phyloP scores from a whole-genome alignment of 2,113 vertebrate genomes.

The Rynchops niger region DNA sequence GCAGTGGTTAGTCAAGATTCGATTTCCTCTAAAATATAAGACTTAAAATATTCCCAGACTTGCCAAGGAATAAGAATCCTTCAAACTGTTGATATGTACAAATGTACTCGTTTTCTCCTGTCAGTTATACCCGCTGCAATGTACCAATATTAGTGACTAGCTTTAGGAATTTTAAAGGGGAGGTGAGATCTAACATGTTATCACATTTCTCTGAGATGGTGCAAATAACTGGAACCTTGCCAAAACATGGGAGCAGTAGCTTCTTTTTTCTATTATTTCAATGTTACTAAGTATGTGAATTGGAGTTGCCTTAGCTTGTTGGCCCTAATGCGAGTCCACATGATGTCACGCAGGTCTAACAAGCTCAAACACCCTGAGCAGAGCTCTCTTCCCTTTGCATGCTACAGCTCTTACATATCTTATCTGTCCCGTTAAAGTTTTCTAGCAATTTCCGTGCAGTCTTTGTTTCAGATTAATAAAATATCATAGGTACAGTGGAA shows the following conservation, averaged over 20 bases:
- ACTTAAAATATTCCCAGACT: constrained; percentile 81
- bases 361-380: constrained; percentile 29
- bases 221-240: constrained; percentile 33
- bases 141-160: constrained; percentile 69
- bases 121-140: constrained; percentile 67
- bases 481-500: constrained; percentile 42
- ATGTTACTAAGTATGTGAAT: background rate
- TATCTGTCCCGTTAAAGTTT: constrained; percentile 44
- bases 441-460: constrained; percentile 50
- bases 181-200: constrained; percentile 35
- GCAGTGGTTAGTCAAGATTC: constrained; percentile 84
- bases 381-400: constrained; percentile 12
- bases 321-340: background rate
- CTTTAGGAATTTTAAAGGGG: constrained; percentile 68
- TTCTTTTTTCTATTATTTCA: background rate
- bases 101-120: constrained; percentile 75
- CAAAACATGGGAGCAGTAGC: background rate
- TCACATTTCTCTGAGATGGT: constrained; percentile 9
- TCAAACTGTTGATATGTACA: constrained; percentile 82
- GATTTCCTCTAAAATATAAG: constrained; percentile 85
- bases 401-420: constrained; percentile 53
- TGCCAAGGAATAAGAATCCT: constrained; percentile 78
- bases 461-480: constrained; percentile 68
- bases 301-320: constrained; percentile 14
- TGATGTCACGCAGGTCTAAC: constrained; percentile 18